Evolutionary conservation across 2,888 invertebrate genomes (phyloP).

Genomic region (Schizaphis graminum): DNA sequence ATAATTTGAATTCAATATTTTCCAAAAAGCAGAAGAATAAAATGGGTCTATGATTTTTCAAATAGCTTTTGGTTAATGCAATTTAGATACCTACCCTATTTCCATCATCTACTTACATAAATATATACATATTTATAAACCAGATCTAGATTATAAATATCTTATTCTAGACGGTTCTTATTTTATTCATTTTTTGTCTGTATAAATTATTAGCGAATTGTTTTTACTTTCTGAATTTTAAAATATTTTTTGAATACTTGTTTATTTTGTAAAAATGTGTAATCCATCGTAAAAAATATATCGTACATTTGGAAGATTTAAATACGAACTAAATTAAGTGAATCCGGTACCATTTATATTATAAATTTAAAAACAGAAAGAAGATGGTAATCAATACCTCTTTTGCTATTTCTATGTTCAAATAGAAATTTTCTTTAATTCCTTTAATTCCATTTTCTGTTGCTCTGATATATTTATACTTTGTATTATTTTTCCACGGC

Average conservation of each 20-base stretch:
- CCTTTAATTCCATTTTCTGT: background rate
- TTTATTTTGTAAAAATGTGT: background rate
- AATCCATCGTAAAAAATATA: background rate
- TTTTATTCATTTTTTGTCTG: background rate
- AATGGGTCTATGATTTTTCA: background rate
- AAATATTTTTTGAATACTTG: background rate
- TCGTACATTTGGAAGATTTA: background rate
- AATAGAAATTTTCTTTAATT: background rate
- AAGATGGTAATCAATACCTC: background rate
- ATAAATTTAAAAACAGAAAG: background rate
- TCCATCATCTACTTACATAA: background rate
- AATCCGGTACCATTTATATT: background rate
- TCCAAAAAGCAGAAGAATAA: background rate
- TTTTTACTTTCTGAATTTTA: background rate
- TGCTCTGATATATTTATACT: background rate
- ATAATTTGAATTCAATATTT: background rate
- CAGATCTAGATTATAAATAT: background rate
- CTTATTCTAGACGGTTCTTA: background rate
- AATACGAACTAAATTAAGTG: background rate
- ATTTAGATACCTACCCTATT: background rate
- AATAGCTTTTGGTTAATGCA: background rate
- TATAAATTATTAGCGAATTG: background rate
- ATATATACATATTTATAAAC: background rate
- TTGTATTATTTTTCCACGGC: background rate
- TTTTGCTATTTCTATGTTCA: background rate